Base-by-base conservation (phyloP, 2,797 vertebrate genomes). In the Amblyopsis hoosieri region DNA sequence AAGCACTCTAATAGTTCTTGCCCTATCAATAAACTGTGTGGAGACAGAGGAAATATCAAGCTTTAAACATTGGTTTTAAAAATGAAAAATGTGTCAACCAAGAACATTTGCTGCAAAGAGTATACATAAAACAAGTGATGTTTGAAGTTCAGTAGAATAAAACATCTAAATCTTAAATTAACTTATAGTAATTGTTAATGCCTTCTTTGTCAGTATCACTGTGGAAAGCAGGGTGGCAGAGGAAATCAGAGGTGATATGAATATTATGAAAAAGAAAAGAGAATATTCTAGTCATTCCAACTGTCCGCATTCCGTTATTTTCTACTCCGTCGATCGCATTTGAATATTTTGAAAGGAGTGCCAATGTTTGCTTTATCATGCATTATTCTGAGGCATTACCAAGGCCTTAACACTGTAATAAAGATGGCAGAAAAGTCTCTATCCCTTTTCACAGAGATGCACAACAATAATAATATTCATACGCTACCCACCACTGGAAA, bases 341-440 rank as follows among this genome's bases (percentile, higher is more conserved):
- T 90, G 90, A 93, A 91, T 91, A 89, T 90, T 88, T 88, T 87
- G 81, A 91, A 90, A 92, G 90, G 82, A 89, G 87, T 87, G 89
- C 80, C 90, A 84, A 81, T 93, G 91, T 92, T 92, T 91, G 90
- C 89, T 89, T 92, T 91, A 92, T 90, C 91, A 94, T 92, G 91
- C 86, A 91, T 92, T 93, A 92, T 91, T 92, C 91, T 88, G 80
- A 88, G 71, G 84, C 88, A 91, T 90, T 88, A 90, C 89, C 89
- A 85, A 79, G 70, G 71, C 69, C 78, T 84, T 86, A 88, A 88
- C 85, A 76, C 79, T 15, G 83, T 84, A 87, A 91, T 92, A 91
- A 90, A 90, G 84, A 92, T 79, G 78, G 76, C 80, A 75, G 74
- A 70, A 74, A 87, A 87, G 82, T 77, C 78, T 77, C 74, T 82